Conservation (phyloP, 35 echinoderm and acorn worm genomes). For the Amphiura filiformis region DNA sequence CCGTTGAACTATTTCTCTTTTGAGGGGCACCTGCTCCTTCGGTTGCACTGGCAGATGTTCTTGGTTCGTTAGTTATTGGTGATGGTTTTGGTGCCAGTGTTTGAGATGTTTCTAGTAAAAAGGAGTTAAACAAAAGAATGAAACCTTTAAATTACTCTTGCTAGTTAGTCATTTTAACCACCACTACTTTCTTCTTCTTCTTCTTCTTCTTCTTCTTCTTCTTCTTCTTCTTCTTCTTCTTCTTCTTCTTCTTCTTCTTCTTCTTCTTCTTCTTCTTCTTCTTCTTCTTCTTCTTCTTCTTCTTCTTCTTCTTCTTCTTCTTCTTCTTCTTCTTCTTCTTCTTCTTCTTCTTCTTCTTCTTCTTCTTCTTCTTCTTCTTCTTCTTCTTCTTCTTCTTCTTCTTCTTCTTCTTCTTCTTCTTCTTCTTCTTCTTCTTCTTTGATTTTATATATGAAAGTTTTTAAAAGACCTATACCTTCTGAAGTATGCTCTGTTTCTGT, state of each 20-base stretch:
- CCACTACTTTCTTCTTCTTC: neutral
- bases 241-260: neutral
- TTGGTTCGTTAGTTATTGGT: too few species aligned
- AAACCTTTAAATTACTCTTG: neutral
- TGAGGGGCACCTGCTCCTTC: too few species aligned
- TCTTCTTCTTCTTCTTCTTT: constrained; percentile 3
- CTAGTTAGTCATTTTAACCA: neutral
- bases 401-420: constrained; percentile 2
- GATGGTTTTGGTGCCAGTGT: too few species aligned
- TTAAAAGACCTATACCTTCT: too few species aligned
- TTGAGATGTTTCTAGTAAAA: too few species aligned
- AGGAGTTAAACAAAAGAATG: too few species aligned
- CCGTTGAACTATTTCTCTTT: too few species aligned
- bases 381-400: constrained; percentile 3
- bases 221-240: neutral
- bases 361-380: constrained; percentile 2
- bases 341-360: constrained; percentile 2
- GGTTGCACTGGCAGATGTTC: too few species aligned
- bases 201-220: constrained; percentile 3
- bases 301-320: constrained; percentile 2
- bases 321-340: constrained; percentile 3
- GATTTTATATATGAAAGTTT: neutral
- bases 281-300: constrained; percentile 2
- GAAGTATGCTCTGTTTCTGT: too few species aligned
- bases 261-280: constrained; percentile 3